phyloP scores from a whole-genome alignment of 2,113 vertebrate species.

The Trogon surrucura region DNA sequence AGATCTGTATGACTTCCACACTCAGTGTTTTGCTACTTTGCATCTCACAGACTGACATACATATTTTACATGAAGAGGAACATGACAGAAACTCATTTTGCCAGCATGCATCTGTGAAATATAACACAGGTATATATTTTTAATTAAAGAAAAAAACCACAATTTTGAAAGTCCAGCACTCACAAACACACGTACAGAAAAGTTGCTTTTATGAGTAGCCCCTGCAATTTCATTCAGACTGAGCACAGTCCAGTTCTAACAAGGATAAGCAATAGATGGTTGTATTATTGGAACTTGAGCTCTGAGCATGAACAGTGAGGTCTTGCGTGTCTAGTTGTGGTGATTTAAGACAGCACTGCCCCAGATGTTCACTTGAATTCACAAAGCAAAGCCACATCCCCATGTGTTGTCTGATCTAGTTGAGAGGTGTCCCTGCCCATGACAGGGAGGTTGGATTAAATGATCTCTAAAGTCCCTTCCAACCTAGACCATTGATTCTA shows the following conservation, averaged over 20 bases:
- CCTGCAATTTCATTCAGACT: not conserved
- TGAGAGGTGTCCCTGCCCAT: too few relatives aligned
- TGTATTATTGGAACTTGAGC: not conserved
- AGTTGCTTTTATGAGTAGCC: not conserved
- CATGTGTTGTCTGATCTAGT: too few relatives aligned
- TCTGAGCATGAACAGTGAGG: not conserved
- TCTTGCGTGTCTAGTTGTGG: not conserved
- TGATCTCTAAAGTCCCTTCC: too few relatives aligned
- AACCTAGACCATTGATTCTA: too few relatives aligned
- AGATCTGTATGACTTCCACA: slow-evolving; percentile 35
- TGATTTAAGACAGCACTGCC: not conserved
- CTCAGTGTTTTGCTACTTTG: slow-evolving; percentile 1
- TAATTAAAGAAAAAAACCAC: not conserved
- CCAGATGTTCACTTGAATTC: not conserved
- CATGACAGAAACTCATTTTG: not conserved
- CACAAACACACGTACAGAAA: not conserved
- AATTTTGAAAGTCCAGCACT: not conserved
- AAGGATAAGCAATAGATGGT: not conserved
- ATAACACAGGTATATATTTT: not conserved
- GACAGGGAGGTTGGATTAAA: too few relatives aligned
- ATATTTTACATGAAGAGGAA: slow-evolving; percentile 1
- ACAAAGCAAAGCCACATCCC: not conserved
- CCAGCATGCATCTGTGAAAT: not conserved
- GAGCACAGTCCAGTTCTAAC: not conserved
- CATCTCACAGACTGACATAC: slow-evolving; percentile 9